Evolutionary conservation across 2,797 vertebrate species (phyloP), one percentile per base, ranked within the genome.

Genomic region (Hyperoplus immaculatus): DNA sequence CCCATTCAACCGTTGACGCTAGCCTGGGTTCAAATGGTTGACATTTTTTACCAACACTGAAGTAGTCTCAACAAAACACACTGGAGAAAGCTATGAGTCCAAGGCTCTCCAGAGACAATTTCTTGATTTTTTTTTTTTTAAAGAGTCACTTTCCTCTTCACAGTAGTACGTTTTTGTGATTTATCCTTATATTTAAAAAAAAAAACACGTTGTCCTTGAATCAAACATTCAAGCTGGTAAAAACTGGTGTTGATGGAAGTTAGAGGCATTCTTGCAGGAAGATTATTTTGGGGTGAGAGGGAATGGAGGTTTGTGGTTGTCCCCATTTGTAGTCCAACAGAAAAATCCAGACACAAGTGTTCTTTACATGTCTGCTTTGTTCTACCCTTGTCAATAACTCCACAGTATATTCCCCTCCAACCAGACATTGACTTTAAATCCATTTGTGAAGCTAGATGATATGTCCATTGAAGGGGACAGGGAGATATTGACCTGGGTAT

Each of bases 31-130:
- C 72, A 75, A 77, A 81, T 51, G 15, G 54, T 55, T 29, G 8
- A 69, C 53, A 62, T 51, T 78, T 84, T 87, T 78, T 59, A 78
- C 70, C 63, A 66, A 89, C 70, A n/a, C 42, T 53, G 21, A 76
- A 54, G 77, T 36, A 68, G 64, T 82, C 78, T 81, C 63, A 51
- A 72, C 73, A 67, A 70, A 74, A 75, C 65, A 76, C 42, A 59
- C 54, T 65, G 54, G 39, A 84, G 74, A 72, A 51, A 39, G 79
- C 53, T 13, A 51, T 0, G 45, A 10, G 14, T 77, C 62, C 51
- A 42, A 80, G 51, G 12, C n/a, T 21, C 36, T 11, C 29, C 54
- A 60, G 13, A 46, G 65, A 71, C 76, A 77, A 39, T 68, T 72
- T 85, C 74, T 43, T 75, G 53, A 81, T 49, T 43, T 65, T 58